Evolutionary conservation across 2,888 invertebrate genomes (phyloP), one percentile per base, ranked within the genome.

Genomic region (Myopa tessellatipennis): DNA sequence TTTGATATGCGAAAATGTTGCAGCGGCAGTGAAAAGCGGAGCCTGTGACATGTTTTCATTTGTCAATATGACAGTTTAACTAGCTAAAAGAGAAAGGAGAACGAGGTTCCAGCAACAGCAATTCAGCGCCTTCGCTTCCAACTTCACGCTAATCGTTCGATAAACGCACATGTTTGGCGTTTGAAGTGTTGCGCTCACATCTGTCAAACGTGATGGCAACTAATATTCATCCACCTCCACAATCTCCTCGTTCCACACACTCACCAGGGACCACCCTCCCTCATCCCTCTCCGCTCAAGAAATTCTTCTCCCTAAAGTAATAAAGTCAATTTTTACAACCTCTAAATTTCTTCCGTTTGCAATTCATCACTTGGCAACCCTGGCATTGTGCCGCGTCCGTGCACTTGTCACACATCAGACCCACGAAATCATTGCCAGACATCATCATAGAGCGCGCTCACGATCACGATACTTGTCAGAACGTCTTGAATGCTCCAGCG

Each of bases 31-130:
- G 26, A 26, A 26, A 77, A 74, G 65, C 50, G 74, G 70, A 79
- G 80, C 40, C 52, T 18, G 26, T 65, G 74, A 65, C 68, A 58
- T 68, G 18, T 16, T 68, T 16, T 67, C 68, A 75, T 68, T 50
- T 87, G 86, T 85, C 86, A 85, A 84, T 85, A 82, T 85, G 87
- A 87, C 87, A 87, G 86, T 84, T 87, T 85, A 85, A 85, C 85
- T 85, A 84, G 85, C 84, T 87, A 77, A 71, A 76, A 26, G 14
- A 26, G 2, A 26, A 2, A 26, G 26, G 1, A 26, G 26, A 26
- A 26, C 26, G 26, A 26, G 26, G 1, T 26, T 26, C 26, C 26
- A 26, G 26, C 26, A 26, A 26, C 58, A 77, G 68, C 71, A 63
- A 74, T 65, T 74, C 71, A 55, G 34, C 71, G 45, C 60, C 60